phyloP scores from a whole-genome alignment of 2,113 vertebrate species.

The Plecturocebus donacophilus region DNA sequence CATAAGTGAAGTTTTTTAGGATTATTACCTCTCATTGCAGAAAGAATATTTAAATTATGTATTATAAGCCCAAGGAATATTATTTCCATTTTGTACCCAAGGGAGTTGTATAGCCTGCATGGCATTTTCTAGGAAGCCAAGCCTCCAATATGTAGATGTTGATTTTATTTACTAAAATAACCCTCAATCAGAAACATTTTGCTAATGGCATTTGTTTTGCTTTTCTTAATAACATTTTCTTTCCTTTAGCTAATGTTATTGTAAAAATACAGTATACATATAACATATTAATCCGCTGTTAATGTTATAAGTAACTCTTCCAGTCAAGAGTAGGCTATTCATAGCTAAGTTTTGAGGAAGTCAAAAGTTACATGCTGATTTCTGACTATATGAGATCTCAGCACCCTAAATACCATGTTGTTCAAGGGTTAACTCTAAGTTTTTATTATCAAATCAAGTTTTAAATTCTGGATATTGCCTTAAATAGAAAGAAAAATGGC shows the following conservation, averaged over 20 bases:
- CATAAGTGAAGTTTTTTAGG: not conserved
- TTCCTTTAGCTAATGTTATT: not conserved
- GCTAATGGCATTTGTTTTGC: not conserved
- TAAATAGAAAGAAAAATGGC: not conserved
- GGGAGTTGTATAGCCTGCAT: not conserved
- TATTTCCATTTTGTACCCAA: not conserved
- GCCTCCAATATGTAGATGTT: not conserved
- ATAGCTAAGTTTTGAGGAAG: not conserved
- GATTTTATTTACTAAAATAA: not conserved
- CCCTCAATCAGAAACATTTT: not conserved
- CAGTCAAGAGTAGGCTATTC: not conserved
- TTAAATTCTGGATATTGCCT: not conserved
- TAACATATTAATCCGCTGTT: not conserved
- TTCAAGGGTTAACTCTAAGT: not conserved
- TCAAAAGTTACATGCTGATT: not conserved
- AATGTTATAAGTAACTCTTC: not conserved
- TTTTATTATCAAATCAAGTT: not conserved
- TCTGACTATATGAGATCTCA: not conserved
- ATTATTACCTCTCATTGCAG: not conserved
- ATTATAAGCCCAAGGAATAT: not conserved
- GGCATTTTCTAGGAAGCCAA: not conserved
- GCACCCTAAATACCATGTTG: not conserved
- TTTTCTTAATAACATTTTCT: not conserved
- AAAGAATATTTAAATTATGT: not conserved
- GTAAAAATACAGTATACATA: not conserved